phyloP scores from a whole-genome alignment of 2,113 vertebrate species.

The Orthochromis indermauri region DNA sequence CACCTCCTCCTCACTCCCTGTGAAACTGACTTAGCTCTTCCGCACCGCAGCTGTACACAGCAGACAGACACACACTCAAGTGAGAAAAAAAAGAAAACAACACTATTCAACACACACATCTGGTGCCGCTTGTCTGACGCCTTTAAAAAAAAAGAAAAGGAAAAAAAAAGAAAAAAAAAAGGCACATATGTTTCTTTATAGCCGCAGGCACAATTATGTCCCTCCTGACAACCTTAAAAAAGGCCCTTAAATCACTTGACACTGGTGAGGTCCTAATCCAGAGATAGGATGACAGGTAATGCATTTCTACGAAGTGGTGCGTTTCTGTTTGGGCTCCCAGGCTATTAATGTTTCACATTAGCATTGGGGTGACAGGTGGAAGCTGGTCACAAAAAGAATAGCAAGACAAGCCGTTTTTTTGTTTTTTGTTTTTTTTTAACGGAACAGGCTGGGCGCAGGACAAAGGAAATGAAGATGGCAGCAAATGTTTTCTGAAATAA shows the following conservation, averaged over 20 bases:
- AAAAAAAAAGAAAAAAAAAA: neutral
- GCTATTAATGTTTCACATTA: slow-evolving; percentile 57
- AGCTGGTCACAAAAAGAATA: neutral
- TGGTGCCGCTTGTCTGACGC: slow-evolving; percentile 35
- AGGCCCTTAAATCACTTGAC: slow-evolving; percentile 54
- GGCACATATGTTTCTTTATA: slow-evolving; percentile 58
- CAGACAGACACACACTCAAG: slow-evolving; percentile 32
- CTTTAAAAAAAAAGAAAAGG: neutral
- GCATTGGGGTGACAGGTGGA: slow-evolving; percentile 43
- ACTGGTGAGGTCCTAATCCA: slow-evolving; percentile 51
- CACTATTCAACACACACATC: slow-evolving; percentile 55
- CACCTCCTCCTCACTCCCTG: slow-evolving; percentile 40
- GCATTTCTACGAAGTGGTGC: slow-evolving; percentile 36
- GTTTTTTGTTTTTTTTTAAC: neutral
- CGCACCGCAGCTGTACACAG: slow-evolving; percentile 16
- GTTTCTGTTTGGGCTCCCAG: slow-evolving; percentile 15
- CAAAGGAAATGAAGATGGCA: slow-evolving; percentile 59
- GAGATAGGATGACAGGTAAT: slow-evolving; percentile 62
- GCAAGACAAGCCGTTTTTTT: neutral
- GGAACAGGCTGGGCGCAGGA: slow-evolving; percentile 1
- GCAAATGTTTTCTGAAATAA: slow-evolving; percentile 49
- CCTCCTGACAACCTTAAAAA: slow-evolving; percentile 46
- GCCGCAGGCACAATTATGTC: slow-evolving; percentile 56
- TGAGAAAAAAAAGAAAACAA: slow-evolving; percentile 27
- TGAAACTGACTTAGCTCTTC: slow-evolving; percentile 42